Percentiles rank a stretch among this genome's conserved stretches.
These are phyloP conservation scores for Falco biarmicus DNA, from an alignment of 2,797 vertebrate species.

Conservation along the genomic window DNA sequence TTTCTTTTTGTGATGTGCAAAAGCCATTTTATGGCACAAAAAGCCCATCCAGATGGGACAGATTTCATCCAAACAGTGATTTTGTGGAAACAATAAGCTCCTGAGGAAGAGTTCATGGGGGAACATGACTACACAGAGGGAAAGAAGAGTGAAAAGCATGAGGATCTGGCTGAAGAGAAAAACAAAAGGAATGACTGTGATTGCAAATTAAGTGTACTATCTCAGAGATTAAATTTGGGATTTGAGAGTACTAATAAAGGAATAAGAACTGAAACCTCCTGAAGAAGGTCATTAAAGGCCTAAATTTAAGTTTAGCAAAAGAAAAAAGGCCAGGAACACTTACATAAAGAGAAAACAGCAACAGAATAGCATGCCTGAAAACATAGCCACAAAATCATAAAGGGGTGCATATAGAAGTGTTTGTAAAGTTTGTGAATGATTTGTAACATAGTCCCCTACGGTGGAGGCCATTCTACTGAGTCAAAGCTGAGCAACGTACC, in stretches of 20 bases:
- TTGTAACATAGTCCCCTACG: not conserved
- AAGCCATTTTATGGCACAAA: conserved; percentile 15
- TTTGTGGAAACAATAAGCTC: conserved; percentile 31
- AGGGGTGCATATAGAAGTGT: not conserved
- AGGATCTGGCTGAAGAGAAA: conserved; percentile 4
- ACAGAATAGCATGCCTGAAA: not conserved
- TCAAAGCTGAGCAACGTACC: not conserved
- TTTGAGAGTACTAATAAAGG: conserved; percentile 36
- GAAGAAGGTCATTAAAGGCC: conserved; percentile 1
- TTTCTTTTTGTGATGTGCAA: not conserved
- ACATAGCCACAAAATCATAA: not conserved
- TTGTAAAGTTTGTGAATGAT: not conserved
- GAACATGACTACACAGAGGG: not conserved
- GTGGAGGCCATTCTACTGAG: not conserved
- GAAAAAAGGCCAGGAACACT: not conserved
- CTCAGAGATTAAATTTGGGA: conserved; percentile 53
- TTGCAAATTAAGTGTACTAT: conserved; percentile 38
- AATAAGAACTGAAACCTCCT: not conserved
- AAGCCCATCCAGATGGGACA: not conserved
- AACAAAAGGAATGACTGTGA: conserved; percentile 18
- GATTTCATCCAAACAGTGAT: not conserved
- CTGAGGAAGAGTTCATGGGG: not conserved
- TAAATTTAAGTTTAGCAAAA: not conserved
- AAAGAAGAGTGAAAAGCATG: not conserved
- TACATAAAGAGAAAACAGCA: not conserved